Evolutionary conservation across 2,797 vertebrate genomes (phyloP), one percentile per base, ranked within the genome.

Genomic region (Margarornis squamiger): DNA sequence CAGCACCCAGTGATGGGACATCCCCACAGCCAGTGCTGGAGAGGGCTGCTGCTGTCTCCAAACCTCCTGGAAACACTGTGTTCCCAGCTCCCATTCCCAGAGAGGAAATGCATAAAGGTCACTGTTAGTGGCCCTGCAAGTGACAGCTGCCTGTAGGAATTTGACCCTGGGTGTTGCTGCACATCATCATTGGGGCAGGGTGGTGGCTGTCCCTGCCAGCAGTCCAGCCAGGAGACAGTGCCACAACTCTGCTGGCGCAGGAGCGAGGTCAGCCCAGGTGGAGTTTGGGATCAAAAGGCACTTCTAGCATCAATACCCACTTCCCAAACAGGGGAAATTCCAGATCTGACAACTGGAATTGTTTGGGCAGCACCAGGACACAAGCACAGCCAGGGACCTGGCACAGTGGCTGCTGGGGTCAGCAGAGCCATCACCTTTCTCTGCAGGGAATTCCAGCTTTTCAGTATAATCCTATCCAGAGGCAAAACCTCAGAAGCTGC

Each of bases 331-430:
- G 51, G 70, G 39, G 18, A 63, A 46, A 45, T 75, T 58, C 74
- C 76, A 46, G 45, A 46, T 52, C 32, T 3, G 3, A 15, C 0
- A 1, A 9, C 3, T 24, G 23, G 20, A 73, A 65, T 41, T 15
- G 29, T 36, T 21, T 0, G 1, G 48, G 57, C 52, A 77, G 65
- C 6, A 1, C 21, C 11, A 12, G 52, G 48, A 15, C 58, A n/a
- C 0, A 1, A 36, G 32, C 6, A 34, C 19, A 27, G 34, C 6
- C 57, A 39, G 32, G 16, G 24, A 5, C 58, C 8, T 4, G 34
- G 20, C 5, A 19, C 5, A 4, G 7, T 0, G 1, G 27, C 34
- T 20, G 45, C 32, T 21, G 9, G 0, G 0, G 36, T 3, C 14
- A 46, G 10, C 61, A 84, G 30, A 41, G 36, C 45, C 2, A 0